Conservation (phyloP, 2,113 vertebrate species). For the Dicrurus megarhynchus region DNA sequence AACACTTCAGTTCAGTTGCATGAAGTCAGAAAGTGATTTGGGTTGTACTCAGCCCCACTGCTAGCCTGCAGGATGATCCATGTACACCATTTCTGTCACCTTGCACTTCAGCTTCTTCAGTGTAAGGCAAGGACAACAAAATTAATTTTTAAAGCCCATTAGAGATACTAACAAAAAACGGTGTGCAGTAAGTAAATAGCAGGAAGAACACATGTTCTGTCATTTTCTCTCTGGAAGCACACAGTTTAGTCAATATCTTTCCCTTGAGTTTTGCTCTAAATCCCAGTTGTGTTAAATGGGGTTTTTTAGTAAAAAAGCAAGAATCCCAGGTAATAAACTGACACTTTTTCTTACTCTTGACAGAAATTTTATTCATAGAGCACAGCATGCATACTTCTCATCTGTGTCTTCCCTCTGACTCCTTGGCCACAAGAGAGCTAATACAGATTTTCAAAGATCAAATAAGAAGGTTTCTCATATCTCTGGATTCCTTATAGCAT, state of each 20-base stretch:
- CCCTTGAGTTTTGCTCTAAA: background rate
- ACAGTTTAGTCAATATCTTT: background rate
- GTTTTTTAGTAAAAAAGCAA: background rate
- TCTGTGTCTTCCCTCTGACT: background rate
- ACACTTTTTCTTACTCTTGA: background rate
- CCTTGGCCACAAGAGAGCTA: background rate
- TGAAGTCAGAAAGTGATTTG: background rate
- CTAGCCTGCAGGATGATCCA: background rate
- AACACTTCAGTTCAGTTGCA: background rate
- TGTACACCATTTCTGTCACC: background rate
- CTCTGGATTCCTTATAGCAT: background rate
- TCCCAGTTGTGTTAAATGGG: background rate
- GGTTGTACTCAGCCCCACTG: background rate
- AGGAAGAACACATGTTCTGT: background rate
- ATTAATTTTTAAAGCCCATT: background rate
- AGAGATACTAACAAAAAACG: background rate
- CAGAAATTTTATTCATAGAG: background rate
- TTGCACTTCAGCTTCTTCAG: background rate
- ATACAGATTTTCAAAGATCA: constrained; percentile 28
- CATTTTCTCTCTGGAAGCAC: background rate
- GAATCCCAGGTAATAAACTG: background rate
- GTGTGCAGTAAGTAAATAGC: background rate
- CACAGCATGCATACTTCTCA: background rate
- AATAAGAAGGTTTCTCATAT: background rate
- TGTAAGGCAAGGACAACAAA: background rate